Base-by-base conservation (phyloP, 2,797 vertebrate species). In the Pelodytes ibericus region DNA sequence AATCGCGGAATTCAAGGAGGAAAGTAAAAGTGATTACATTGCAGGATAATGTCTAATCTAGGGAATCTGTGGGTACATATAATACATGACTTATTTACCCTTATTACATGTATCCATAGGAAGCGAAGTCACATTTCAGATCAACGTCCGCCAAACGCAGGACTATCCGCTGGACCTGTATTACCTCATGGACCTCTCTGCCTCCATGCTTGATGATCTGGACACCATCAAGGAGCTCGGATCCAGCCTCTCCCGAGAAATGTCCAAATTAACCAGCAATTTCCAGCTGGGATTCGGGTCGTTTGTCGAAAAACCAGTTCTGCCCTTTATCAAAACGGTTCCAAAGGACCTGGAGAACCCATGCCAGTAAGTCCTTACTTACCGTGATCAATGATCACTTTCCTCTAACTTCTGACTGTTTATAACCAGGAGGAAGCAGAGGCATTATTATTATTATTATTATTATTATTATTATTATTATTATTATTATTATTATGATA, bases 101-200 rank as follows among this genome's bases (percentile, higher is more conserved):
- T 63, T 63, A 18, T n/a, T 36, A n/a, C n/a, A 5, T 39, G 3
- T 30, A n/a, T 81, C 77, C 30, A 72, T 0, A 97, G 98, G 95
- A 80, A 90, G 88, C 81, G 89, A 92, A 75, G 84, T 95, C 86
- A 97, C 91, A 29, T 93, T 99, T 82, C 94, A 96, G 87, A 93
- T 99, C 51, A 92, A 92, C 68, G 91, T 99, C 73, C 94, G 95
- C 63, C 96, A 96, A 85, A 94, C 91, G 0, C 95, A 98, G 84
- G 96, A 99, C 87, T 96, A 99, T 81, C 98, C 98, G 0, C 95
- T 99, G 74, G 98, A 99, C 79, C 88, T 99, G 66, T 99, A 99
- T 88, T 99, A 99, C 88, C 91, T 99, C 84, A 99, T 99, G 98
- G 98, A 99, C 86, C 91, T 99, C 83, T 99, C 98, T 0, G 96